Evolutionary conservation across 2,888 invertebrate species (phyloP), one percentile per base, ranked within the genome.

Genomic region (Drosophila mimetica): DNA sequence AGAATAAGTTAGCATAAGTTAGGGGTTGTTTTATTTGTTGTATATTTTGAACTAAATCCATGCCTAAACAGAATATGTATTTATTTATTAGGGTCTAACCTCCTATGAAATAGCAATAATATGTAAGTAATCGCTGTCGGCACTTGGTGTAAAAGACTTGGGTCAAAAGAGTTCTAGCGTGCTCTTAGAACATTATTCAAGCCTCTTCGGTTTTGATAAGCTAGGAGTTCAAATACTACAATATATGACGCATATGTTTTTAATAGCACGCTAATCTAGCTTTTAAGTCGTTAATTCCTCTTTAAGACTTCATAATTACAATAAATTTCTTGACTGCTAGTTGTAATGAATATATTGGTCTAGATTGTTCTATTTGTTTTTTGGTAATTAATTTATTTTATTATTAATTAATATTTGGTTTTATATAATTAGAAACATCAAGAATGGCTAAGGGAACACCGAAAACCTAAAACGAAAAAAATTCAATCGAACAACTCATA

Each of bases 361-460:
- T 1, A 14, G 36, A 36, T 8, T 14, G 13, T 5, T 41, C 4
- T 20, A 6, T 13, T 11, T 13, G 5, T 20, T 16, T 13, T 9
- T 18, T 4, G 4, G 4, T n/a, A 8, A n/a, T 7, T 6, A 2
- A 20, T 20, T 2, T 4, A 20, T 13, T 22, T 0, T 42, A 22
- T 1, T 3, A 8, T 41, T 20, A 36, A 16, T 14, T 14, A 2
- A 30, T 3, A 16, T 18, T 22, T 13, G 0, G 9, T 25, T 46
- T 5, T 16, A 16, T 1, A 7, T 14, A 4, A 9, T 28, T 22
- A 92, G 91, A 90, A 91, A 86, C 91, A 92, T 76, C 89, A 90
- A 82, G 90, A 91, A 74, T 92, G 91, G 91, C 77, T 92, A n/a
- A 84, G 81, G 55, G 82, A 84, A 53, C 90, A 91, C 5, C 87